Base-by-base conservation (phyloP, 2,888 invertebrate species). In the Meghimatium bilineatum region DNA sequence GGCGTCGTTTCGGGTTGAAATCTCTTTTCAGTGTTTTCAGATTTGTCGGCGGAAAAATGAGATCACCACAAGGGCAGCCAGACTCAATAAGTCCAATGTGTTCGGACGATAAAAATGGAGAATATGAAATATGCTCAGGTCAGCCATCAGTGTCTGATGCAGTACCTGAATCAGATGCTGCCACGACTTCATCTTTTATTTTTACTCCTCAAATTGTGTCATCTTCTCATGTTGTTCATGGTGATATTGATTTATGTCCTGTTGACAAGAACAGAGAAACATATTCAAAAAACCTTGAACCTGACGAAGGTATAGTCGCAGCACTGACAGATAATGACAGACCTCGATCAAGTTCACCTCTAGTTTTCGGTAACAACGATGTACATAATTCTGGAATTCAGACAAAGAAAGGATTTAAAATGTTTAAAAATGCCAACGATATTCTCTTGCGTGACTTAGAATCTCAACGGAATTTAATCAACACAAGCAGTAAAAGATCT, bases 21-120 rank as follows among this genome's bases (percentile, higher is more conserved):
- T 83, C 83, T 34, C 44, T 83, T 34, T 79, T 83, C 36, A 83
- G 79, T 52, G 79, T 83, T 60, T 83, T 83, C 36, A 67, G 74
- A 44, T 79, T 83, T 38, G 79, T 83, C 10, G 83, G 79, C 8
- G 83, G 83, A 29, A 79, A 79, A 69, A 79, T 52, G 79, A 66
- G 29, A 34, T 44, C 67, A 6, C 29, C 67, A 1, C 80, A 80
- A 32, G 72, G 60, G 6, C 49, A 12, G 12, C 17, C 69, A 17
- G 77, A 83, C 36, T 69, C 71, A 29, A 44, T 29, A 8, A 49
- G 74, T 52, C 75, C 44, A 0, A 49, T 52, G 1, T 82, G 76
- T 34, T 26, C 76, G 0, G 74, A 38, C 23, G 82, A 76, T 10
- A 56, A 63, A n/a, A 52, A 38, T 44, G 82, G 20, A 17, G 82